These are phyloP conservation scores for Drosophila parvula DNA, from an alignment of 1,140 invertebrate species.

Conservation along the genomic window DNA sequence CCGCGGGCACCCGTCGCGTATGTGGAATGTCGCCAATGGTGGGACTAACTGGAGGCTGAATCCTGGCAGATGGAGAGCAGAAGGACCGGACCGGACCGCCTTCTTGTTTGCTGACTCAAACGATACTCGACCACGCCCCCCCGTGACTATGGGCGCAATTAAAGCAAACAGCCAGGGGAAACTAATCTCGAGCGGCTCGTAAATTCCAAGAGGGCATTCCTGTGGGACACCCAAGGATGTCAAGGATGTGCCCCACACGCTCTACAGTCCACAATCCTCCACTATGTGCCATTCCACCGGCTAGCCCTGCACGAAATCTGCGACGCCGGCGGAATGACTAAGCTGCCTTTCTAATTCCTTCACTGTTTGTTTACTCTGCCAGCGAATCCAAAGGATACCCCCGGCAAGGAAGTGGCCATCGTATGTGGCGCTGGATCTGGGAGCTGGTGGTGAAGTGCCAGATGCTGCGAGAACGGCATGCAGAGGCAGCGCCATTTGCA, in stretches of 20 bases:
- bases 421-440: conserved; percentile 28
- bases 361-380: conserved; percentile 47
- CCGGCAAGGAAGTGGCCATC: conserved; percentile 35
- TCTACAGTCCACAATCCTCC: not conserved
- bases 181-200: conserved; percentile 78
- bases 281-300: conserved; percentile 4
- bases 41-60: not conserved
- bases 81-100: not conserved
- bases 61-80: not conserved
- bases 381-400: conserved; percentile 7
- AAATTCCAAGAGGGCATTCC: conserved; percentile 75
- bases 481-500: conserved; percentile 60
- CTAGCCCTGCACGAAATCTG: conserved; percentile 73
- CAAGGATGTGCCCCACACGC: conserved; percentile 17
- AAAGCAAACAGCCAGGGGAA: conserved; percentile 71
- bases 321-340: conserved; percentile 71
- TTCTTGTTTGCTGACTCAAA: conserved; percentile 63
- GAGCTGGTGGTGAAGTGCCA: conserved; percentile 24
- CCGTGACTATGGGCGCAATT: conserved; percentile 61
- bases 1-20: conserved; percentile 43
- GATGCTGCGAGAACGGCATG: conserved; percentile 37
- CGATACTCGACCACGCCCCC: conserved; percentile 63
- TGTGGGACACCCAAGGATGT: conserved; percentile 54
- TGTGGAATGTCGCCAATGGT: conserved; percentile 52
- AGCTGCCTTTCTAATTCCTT: conserved; percentile 72